Evolutionary conservation across 2,113 vertebrate genomes (phyloP), one percentile per base, ranked within the genome.

Genomic region (Otolemur garnettii): DNA sequence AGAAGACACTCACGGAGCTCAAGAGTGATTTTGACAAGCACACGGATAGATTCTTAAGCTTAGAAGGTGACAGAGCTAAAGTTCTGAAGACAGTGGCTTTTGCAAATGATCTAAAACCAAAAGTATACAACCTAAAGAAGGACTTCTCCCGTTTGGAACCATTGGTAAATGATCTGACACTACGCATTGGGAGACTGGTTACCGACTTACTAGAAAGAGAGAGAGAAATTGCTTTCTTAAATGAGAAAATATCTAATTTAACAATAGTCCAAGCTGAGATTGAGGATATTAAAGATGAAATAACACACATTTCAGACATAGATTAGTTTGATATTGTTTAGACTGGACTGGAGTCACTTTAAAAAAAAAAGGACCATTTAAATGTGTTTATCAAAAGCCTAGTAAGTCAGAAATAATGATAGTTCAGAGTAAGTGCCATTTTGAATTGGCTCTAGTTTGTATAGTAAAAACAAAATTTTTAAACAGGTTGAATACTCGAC

Each of bases 81-180:
- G 93, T 99, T 94, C 96, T 99, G 45, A 99, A 98, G 90, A 99
- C 99, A 0, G 98, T 99, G 89, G 98, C 98, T 14, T 99, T 99
- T 93, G 99, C 99, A 87, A 98, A 98, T 28, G 99, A 99, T 96
- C 98, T 99, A 28, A 99, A 99, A 96, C 99, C 99, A 42, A 99
- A 99, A 89, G 98, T 99, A 2, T 98, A 98, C 42, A 98, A 98
- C 68, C 98, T 99, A 38, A 99, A 98, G 94, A 99, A 99, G 83
- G 99, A 99, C 97, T 99, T 99, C 13, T 97, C 98, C 17, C 97
- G 94, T 18, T 97, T 99, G 33, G 99, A 99, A 93, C 99, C 99
- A 0, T 98, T 99, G 96, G 83, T 99, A 97, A 98, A 98, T 35
- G 99, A 99, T 50, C 97, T 99, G 90, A 99, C 98, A 0, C 97